Evolutionary conservation across 2,113 vertebrate genomes (phyloP).

Genomic region (Rhinoptilus africanus): DNA sequence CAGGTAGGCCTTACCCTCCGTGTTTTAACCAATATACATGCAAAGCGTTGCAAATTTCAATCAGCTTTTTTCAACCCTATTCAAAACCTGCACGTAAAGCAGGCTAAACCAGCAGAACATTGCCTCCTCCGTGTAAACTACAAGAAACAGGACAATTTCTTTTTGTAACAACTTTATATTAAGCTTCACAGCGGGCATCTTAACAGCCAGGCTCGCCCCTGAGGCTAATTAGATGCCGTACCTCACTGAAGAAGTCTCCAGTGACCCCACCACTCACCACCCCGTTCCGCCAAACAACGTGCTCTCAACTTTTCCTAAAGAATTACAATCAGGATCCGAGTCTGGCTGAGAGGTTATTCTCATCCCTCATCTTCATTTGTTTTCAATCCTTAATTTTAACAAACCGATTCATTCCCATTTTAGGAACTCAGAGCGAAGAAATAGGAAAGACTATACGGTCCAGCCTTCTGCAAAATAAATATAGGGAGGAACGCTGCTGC

Average conservation of each 20-base stretch:
- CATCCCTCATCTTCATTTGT: neutral
- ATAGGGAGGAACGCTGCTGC: neutral
- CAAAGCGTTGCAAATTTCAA: neutral
- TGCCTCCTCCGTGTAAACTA: neutral
- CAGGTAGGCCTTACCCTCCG: neutral
- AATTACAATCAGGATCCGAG: neutral
- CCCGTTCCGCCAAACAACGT: neutral
- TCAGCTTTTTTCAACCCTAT: neutral
- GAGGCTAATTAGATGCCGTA: neutral
- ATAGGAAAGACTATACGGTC: neutral
- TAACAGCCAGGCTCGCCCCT: neutral
- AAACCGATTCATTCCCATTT: neutral
- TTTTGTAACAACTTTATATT: neutral
- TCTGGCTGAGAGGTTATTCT: neutral
- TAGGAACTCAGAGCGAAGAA: neutral
- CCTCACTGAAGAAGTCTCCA: neutral
- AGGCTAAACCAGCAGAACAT: neutral
- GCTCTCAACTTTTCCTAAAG: neutral
- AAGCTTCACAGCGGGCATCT: neutral
- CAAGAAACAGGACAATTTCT: neutral
- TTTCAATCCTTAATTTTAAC: neutral
- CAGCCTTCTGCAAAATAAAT: neutral
- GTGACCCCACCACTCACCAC: neutral
- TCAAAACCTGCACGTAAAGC: neutral
- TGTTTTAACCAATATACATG: neutral